Conservation (phyloP, 2,797 vertebrate genomes). For the Gambusia yucatana region DNA sequence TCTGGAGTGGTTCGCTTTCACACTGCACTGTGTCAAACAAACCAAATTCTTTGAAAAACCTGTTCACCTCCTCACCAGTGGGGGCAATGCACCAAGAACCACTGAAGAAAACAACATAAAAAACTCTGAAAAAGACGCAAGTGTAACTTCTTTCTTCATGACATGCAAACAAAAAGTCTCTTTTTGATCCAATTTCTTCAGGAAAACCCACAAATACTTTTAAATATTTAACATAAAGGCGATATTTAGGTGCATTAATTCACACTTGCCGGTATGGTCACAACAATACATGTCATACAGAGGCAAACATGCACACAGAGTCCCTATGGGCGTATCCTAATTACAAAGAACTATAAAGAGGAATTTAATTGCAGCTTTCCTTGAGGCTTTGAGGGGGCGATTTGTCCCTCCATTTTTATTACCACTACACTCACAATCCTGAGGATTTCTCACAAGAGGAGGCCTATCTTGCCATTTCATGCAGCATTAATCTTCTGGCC, state of each 20-base stretch:
- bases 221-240: constrained; percentile 26
- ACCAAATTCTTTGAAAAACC: too few species aligned
- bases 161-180: too few species aligned
- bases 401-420: constrained; percentile 39
- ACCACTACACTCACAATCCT: constrained; percentile 44
- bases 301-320: constrained; percentile 6
- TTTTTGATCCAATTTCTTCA: neutral
- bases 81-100: too few species aligned
- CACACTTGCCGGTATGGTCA: constrained; percentile 6
- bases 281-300: constrained; percentile 6
- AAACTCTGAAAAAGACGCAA: too few species aligned
- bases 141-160: too few species aligned
- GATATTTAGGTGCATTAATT: constrained; percentile 7
- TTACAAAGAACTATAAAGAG: constrained; percentile 29
- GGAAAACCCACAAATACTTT: constrained; percentile 20
- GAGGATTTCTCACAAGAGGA: constrained; percentile 58
- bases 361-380: constrained; percentile 45
- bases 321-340: constrained; percentile 10
- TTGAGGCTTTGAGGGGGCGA: constrained; percentile 30
- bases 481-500: constrained; percentile 72
- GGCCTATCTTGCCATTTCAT: constrained; percentile 70
- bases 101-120: too few species aligned
- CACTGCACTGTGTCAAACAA: too few species aligned
- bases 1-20: too few species aligned
- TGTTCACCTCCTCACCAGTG: too few species aligned